Percentiles rank a stretch among this genome's conserved stretches.
These are phyloP conservation scores for Fundulus diaphanus DNA, from an alignment of 2,797 vertebrate genomes.

Conservation along the genomic window DNA sequence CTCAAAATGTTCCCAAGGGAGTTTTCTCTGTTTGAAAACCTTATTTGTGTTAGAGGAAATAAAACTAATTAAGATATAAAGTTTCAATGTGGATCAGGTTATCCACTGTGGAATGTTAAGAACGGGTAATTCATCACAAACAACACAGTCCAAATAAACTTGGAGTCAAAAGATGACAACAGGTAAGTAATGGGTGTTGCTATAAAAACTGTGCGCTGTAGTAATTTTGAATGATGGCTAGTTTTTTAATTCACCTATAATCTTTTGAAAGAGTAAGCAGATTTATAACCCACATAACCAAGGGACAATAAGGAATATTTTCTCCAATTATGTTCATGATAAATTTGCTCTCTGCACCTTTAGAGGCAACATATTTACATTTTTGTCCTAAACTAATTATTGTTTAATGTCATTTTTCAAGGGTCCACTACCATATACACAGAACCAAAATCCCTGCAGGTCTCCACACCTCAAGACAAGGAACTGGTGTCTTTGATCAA, in stretches of 20 bases:
- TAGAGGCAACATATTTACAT: constrained; percentile 14
- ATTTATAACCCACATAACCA: background rate
- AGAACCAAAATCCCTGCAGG: constrained; percentile 36
- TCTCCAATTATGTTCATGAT: constrained; percentile 3
- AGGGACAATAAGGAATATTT: constrained; percentile 13
- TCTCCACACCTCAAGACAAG: constrained; percentile 46
- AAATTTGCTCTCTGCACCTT: background rate
- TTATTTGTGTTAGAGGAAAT: background rate
- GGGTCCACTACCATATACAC: constrained; percentile 20
- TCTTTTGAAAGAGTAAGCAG: constrained; percentile 21
- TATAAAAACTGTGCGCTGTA: background rate
- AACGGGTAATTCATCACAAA: background rate
- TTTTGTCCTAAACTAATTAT: constrained; percentile 10
- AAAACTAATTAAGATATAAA: background rate
- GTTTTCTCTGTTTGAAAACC: background rate
- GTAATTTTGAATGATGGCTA: constrained; percentile 16
- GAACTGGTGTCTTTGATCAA: constrained; percentile 59
- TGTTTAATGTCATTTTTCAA: constrained; percentile 13
- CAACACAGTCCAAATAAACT: background rate
- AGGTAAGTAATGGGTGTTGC: background rate
- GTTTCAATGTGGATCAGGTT: background rate
- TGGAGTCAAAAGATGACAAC: background rate
- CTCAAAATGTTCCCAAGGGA: background rate
- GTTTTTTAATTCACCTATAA: constrained; percentile 40
- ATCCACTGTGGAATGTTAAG: background rate